These are phyloP conservation scores for Crotalus horridus DNA, from an alignment of 2,113 vertebrate genomes.

Conservation along the genomic window DNA sequence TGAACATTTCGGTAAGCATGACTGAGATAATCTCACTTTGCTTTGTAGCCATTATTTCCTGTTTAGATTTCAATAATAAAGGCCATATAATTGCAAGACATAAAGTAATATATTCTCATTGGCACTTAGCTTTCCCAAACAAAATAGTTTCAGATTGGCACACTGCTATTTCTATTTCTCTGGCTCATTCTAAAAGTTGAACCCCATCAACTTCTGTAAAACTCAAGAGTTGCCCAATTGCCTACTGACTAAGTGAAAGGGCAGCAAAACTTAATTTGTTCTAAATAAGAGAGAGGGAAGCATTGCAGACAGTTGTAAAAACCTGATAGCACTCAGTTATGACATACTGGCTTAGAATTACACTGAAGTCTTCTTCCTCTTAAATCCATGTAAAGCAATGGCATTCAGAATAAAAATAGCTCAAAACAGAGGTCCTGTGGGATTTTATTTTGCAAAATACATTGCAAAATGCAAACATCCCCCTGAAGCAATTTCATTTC, in stretches of 20 bases:
- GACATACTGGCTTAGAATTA: background rate
- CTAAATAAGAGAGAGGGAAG: constrained; percentile 1
- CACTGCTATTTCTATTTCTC: constrained; percentile 17
- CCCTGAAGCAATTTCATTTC: background rate
- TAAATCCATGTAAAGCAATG: background rate
- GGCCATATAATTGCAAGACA: background rate
- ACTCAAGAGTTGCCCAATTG: background rate
- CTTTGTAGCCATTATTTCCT: background rate
- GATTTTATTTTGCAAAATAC: background rate
- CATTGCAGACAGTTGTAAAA: constrained; percentile 11
- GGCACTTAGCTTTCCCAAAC: constrained; percentile 7
- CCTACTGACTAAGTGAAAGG: constrained; percentile 10
- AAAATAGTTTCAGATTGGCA: background rate
- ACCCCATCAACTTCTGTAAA: constrained; percentile 5
- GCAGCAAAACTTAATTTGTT: background rate
- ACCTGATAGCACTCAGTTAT: background rate
- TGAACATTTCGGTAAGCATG: background rate
- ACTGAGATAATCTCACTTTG: background rate
- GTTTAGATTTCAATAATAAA: background rate
- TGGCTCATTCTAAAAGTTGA: background rate
- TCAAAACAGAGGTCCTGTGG: background rate
- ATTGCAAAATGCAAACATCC: background rate
- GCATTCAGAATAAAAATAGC: background rate
- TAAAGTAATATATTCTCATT: background rate
- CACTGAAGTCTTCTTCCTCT: constrained; percentile 11